These are phyloP conservation scores for Champsocephalus esox DNA, from an alignment of 2,797 vertebrate genomes.

Conservation along the genomic window DNA sequence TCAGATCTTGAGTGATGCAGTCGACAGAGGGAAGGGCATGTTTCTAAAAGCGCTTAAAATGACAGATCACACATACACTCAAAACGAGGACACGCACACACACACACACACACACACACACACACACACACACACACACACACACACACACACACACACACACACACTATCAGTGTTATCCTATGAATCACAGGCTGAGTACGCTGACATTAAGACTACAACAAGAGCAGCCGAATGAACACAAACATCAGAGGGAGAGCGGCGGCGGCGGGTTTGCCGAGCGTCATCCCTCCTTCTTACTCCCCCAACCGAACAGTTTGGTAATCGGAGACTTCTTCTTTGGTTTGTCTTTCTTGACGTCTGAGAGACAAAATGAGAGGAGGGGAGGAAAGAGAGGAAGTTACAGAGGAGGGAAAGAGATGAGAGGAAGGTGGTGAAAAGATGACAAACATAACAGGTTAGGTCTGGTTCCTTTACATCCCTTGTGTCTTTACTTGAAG, in stretches of 20 bases:
- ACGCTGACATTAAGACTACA: slow-evolving; percentile 46
- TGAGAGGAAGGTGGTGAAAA: neutral
- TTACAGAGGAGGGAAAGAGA: neutral
- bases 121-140: neutral
- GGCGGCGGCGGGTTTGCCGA: neutral
- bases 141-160: no score
- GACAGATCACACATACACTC: slow-evolving; percentile 23
- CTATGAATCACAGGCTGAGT: slow-evolving; percentile 52
- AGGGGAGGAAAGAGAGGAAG: no score
- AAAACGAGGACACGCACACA: neutral
- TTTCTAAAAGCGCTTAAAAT: slow-evolving; percentile 36
- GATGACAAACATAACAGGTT: neutral
- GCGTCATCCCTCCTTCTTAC: slow-evolving; percentile 73
- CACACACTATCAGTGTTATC: slow-evolving; percentile 12
- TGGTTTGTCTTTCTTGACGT: slow-evolving; percentile 81
- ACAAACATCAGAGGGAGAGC: slow-evolving; percentile 19
- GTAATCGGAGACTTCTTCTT: slow-evolving; percentile 81
- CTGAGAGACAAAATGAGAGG: slow-evolving; percentile 52
- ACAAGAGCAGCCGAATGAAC: slow-evolving; percentile 18
- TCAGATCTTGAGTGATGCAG: slow-evolving; percentile 55
- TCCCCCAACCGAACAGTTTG: slow-evolving; percentile 75
- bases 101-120: neutral
- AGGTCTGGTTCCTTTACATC: neutral
- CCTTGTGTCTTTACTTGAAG: no score
- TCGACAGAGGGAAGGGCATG: slow-evolving; percentile 51